These are phyloP conservation scores for Seriola aureovittata DNA, from an alignment of 2,113 vertebrate genomes.

Conservation along the genomic window DNA sequence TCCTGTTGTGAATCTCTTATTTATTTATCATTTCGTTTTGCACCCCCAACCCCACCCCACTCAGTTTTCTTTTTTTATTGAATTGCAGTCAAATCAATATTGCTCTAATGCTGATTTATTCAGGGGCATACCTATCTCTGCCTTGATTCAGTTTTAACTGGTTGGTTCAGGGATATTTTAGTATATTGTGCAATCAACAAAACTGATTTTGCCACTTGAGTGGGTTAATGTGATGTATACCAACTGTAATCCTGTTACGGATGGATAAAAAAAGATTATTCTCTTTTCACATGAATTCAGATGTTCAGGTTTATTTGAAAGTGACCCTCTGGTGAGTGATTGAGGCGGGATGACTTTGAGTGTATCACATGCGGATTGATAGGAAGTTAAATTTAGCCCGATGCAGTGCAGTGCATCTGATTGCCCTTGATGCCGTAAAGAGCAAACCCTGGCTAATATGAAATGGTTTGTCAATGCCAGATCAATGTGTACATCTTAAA, in stretches of 20 bases:
- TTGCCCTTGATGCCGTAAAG: slow-evolving; percentile 78
- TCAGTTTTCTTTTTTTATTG: slow-evolving; percentile 43
- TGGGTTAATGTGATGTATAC: slow-evolving; percentile 2
- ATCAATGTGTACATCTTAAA: slow-evolving; percentile 81
- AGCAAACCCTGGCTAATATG: slow-evolving; percentile 72
- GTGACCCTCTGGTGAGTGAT: slow-evolving; percentile 40
- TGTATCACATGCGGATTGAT: slow-evolving; percentile 67
- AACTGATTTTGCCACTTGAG: slow-evolving; percentile 23
- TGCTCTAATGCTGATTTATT: slow-evolving; percentile 75
- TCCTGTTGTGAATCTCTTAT: slow-evolving; percentile 64
- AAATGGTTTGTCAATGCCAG: slow-evolving; percentile 79
- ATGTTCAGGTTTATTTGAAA: slow-evolving; percentile 47
- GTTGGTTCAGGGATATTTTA: slow-evolving; percentile 36
- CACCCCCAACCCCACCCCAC: background rate
- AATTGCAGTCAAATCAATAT: slow-evolving; percentile 75
- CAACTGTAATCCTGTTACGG: slow-evolving; percentile 22
- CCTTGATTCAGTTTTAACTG: slow-evolving; percentile 43
- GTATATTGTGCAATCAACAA: slow-evolving; percentile 36
- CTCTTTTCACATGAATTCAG: slow-evolving; percentile 18
- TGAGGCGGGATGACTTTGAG: slow-evolving; percentile 65
- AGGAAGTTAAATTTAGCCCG: slow-evolving; percentile 72
- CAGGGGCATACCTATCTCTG: slow-evolving; percentile 52
- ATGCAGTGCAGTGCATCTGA: slow-evolving; percentile 65
- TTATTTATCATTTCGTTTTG: slow-evolving; percentile 69
- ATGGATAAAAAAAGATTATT: background rate